Conservation (phyloP, 2,113 vertebrate genomes). For the Perognathus longimembris region DNA sequence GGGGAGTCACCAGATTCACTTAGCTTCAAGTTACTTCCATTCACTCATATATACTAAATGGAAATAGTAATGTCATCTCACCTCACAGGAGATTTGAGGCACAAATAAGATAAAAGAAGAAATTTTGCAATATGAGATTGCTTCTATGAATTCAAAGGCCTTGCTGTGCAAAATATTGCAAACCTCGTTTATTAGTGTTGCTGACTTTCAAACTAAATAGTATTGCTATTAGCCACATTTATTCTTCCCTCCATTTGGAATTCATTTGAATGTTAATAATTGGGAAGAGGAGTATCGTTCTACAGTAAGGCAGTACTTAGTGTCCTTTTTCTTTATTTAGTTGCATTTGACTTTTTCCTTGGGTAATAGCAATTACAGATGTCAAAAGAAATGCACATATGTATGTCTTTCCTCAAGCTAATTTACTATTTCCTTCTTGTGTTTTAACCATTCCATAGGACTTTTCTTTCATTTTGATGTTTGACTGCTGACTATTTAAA, state of each 20-base stretch:
- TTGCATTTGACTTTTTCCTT: conserved; percentile 48
- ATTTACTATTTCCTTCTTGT: conserved; percentile 56
- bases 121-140: neutral
- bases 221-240: conserved; percentile 16
- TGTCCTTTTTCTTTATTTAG: neutral
- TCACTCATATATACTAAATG: conserved; percentile 12
- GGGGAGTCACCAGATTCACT: neutral
- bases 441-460: neutral
- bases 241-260: conserved; percentile 31
- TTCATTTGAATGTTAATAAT: neutral
- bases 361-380: conserved; percentile 56
- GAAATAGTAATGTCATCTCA: neutral
- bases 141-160: conserved; percentile 47
- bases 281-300: neutral
- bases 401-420: conserved; percentile 15
- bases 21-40: neutral
- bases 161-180: conserved; percentile 30
- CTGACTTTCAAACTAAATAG: conserved; percentile 15
- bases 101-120: conserved; percentile 15
- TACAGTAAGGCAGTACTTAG: neutral
- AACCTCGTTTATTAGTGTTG: neutral
- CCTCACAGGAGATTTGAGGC: neutral
- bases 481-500: conserved; percentile 26
- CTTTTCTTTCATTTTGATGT: conserved; percentile 36
- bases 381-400: neutral